Percentiles rank a stretch among this genome's conserved stretches.
phyloP scores from a whole-genome alignment of 2,888 invertebrate genomes.

The Platycnemis pennipes region DNA sequence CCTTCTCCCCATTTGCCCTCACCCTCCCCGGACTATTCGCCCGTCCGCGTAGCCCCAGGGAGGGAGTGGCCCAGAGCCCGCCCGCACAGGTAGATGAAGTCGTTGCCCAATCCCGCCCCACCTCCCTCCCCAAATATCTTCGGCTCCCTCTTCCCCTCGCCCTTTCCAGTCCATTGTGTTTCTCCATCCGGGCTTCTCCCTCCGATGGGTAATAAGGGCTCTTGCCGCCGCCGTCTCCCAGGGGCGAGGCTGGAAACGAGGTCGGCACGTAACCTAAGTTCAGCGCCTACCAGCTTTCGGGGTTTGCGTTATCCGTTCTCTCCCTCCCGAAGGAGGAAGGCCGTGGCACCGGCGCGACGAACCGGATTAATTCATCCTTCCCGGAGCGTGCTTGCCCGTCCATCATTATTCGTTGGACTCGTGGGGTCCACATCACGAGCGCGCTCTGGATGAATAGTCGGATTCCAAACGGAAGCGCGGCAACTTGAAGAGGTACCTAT shows the following conservation, averaged over 20 bases:
- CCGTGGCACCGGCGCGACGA: neutral
- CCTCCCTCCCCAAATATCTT: neutral
- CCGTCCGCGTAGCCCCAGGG: neutral
- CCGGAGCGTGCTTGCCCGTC: too few relatives aligned
- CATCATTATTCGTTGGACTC: too few relatives aligned
- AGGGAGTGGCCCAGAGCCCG: slow-evolving; percentile 27
- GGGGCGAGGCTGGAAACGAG: slow-evolving; percentile 46
- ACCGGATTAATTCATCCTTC: too few relatives aligned
- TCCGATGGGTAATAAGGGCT: slow-evolving; percentile 24
- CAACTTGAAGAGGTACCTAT: too few relatives aligned
- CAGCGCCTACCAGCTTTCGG: neutral
- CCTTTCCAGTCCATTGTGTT: slow-evolving; percentile 30
- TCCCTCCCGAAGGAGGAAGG: neutral
- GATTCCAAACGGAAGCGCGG: too few relatives aligned
- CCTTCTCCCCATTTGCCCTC: slow-evolving; percentile 23
- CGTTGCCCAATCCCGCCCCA: slow-evolving; percentile 47
- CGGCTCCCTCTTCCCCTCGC: neutral
- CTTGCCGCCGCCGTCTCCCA: slow-evolving; percentile 37
- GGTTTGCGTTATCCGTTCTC: slow-evolving; percentile 20
- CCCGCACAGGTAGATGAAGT: slow-evolving; percentile 62
- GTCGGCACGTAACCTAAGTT: too few relatives aligned
- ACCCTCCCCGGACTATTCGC: neutral
- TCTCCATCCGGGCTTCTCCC: slow-evolving; percentile 5
- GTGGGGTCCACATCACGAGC: too few relatives aligned
- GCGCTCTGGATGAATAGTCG: too few relatives aligned